phyloP scores from a whole-genome alignment of 1,140 invertebrate genomes.

The Formica exsecta region DNA sequence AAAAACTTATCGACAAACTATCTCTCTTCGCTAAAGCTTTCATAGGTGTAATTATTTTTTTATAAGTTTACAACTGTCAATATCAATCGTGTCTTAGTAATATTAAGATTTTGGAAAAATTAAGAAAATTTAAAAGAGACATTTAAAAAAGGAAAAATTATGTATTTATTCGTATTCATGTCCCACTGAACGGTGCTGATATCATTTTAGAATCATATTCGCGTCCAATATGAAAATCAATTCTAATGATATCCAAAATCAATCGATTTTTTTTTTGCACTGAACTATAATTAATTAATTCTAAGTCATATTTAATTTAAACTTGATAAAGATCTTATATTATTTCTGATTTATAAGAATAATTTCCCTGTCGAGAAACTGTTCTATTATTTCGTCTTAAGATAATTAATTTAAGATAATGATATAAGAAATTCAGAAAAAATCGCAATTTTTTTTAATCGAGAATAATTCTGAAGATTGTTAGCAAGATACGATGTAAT shows the following conservation, averaged over 20 bases:
- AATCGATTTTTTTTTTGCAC: not conserved
- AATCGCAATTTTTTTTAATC: not conserved
- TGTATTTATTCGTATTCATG: not conserved
- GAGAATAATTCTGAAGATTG: not conserved
- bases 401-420: not conserved
- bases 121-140: not conserved
- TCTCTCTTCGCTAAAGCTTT: conserved; percentile 9
- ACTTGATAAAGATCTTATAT: not conserved
- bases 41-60: not conserved
- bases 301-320: not conserved
- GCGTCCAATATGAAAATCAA: not conserved
- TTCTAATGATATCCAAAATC: conserved; percentile 4
- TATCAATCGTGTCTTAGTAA: not conserved
- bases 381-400: not conserved
- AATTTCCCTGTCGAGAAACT: not conserved
- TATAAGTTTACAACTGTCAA: not conserved
- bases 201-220: conserved; percentile 25
- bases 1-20: not conserved
- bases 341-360: too few relatives aligned
- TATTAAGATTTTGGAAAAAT: not conserved
- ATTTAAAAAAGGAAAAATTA: not conserved
- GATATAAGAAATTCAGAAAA: too few relatives aligned
- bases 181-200: not conserved
- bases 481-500: not conserved
- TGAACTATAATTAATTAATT: not conserved